These are phyloP conservation scores for Acanthacorydalis orientalis DNA, from an alignment of 2,888 invertebrate genomes.

Conservation along the genomic window DNA sequence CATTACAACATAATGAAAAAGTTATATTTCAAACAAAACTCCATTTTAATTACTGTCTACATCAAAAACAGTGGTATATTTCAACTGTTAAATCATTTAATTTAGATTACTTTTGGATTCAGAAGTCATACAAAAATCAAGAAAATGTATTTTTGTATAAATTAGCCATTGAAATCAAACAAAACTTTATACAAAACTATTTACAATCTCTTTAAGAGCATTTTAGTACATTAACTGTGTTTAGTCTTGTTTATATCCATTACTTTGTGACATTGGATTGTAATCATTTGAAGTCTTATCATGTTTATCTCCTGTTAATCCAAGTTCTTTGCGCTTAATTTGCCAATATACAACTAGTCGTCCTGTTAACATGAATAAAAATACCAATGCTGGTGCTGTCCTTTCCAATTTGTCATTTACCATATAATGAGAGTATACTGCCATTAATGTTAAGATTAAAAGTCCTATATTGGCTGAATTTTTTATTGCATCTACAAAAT, in stretches of 20 bases:
- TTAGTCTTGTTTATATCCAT: constrained; percentile 26
- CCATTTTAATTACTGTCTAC: too few relatives aligned
- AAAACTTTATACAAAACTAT: neutral
- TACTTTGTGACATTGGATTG: constrained; percentile 10
- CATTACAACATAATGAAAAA: too few relatives aligned
- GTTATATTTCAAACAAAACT: too few relatives aligned
- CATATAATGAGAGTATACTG: constrained; percentile 85
- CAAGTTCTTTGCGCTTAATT: constrained; percentile 29
- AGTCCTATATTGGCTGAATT: constrained; percentile 76
- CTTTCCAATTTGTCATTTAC: constrained; percentile 85
- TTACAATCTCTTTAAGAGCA: neutral
- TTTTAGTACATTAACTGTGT: neutral
- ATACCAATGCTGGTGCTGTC: constrained; percentile 77
- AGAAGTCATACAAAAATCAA: neutral
- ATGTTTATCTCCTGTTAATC: constrained; percentile 13
- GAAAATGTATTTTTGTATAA: neutral
- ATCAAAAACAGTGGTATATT: constrained; percentile 1
- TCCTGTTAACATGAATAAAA: constrained; percentile 83
- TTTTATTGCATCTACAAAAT: constrained; percentile 69
- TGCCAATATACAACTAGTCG: constrained; percentile 70
- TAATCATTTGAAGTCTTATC: constrained; percentile 12
- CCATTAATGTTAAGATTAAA: constrained; percentile 68
- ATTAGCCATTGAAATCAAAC: too few relatives aligned
- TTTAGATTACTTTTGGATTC: neutral
- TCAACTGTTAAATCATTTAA: neutral